Evolutionary conservation across 2,797 vertebrate species (phyloP).

Genomic region (Adelosebastes latens): DNA sequence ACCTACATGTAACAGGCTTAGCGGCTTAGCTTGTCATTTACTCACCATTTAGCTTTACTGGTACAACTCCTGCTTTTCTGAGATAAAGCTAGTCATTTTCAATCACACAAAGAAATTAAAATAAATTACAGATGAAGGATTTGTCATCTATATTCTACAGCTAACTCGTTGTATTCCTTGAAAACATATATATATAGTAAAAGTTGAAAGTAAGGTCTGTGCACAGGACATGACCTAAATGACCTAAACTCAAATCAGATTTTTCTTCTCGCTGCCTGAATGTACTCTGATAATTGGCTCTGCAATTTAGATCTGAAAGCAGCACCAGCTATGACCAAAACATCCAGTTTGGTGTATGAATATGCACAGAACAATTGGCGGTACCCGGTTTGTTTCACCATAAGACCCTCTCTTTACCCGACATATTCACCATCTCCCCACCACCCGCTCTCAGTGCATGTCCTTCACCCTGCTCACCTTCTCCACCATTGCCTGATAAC

Average conservation of each 20-base stretch:
- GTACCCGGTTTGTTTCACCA: background rate
- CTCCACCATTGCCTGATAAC: slow-evolving; percentile 76
- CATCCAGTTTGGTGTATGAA: background rate
- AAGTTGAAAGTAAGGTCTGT: background rate
- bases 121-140: background rate
- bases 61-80: slow-evolving; percentile 15
- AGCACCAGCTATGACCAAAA: background rate
- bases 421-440: slow-evolving; percentile 55
- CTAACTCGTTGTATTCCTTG: background rate
- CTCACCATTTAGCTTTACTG: slow-evolving; percentile 3
- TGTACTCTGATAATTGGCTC: background rate
- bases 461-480: slow-evolving; percentile 63
- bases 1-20: slow-evolving; percentile 30
- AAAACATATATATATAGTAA: too few species aligned
- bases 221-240: background rate
- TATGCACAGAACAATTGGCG: background rate
- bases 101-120: background rate
- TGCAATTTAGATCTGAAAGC: background rate
- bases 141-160: background rate
- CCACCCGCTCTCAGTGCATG: slow-evolving; percentile 76
- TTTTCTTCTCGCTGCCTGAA: background rate
- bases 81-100: slow-evolving; percentile 21
- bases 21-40: slow-evolving; percentile 29
- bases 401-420: slow-evolving; percentile 76
- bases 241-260: background rate